A percentile compares a stretch with the other conserved stretches of the same genome.
phyloP scores from a whole-genome alignment of 2,888 invertebrate species.

The Petrophora chlorosata region DNA sequence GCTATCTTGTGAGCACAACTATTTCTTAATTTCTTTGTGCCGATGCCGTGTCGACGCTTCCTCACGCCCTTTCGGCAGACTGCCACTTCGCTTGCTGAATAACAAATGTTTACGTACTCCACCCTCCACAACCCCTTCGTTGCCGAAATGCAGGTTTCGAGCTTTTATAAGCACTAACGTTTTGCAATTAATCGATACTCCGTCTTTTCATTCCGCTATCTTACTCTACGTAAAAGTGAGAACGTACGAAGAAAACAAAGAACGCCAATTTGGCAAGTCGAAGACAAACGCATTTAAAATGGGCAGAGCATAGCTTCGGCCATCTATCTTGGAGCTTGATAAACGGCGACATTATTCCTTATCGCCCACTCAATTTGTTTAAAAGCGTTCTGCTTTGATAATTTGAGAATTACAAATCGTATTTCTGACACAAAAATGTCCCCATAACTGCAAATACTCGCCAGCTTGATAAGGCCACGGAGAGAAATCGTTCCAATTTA shows the following conservation, averaged over 20 bases:
- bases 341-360: constrained; percentile 84
- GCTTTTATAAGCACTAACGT: constrained; percentile 42
- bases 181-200: constrained; percentile 46
- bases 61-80: constrained; percentile 46
- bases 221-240: constrained; percentile 59
- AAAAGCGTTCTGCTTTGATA: constrained; percentile 83
- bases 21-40: constrained; percentile 32
- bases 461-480: constrained; percentile 59
- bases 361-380: constrained; percentile 84
- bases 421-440: constrained; percentile 79
- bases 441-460: constrained; percentile 70
- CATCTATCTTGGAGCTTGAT: constrained; percentile 82
- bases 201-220: constrained; percentile 46
- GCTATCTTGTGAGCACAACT: constrained; percentile 26
- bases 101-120: constrained; percentile 71
- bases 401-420: constrained; percentile 84
- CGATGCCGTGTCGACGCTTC: constrained; percentile 40
- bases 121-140: constrained; percentile 55
- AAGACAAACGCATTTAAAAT: constrained; percentile 84
- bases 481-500: constrained; percentile 59
- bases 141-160: constrained; percentile 48
- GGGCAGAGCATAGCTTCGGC: constrained; percentile 80
- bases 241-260: constrained; percentile 74
- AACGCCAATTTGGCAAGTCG: constrained; percentile 80
- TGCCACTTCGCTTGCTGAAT: constrained; percentile 55